Evolutionary conservation across 2,888 invertebrate genomes (phyloP).

Genomic region (Lasioglossum malachurum): DNA sequence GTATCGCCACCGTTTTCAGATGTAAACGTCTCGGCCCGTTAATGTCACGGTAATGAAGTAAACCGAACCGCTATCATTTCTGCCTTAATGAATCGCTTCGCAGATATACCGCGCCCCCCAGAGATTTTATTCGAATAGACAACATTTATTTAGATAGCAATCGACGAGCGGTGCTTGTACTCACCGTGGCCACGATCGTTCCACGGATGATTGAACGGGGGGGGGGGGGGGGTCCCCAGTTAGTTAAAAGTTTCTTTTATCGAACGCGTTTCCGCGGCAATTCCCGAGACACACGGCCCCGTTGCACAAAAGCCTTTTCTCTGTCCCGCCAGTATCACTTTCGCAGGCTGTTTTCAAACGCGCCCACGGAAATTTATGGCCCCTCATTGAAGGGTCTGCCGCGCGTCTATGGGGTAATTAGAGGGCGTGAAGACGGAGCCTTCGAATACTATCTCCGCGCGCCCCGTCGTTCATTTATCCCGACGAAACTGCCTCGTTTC

Average conservation of each 20-base stretch:
- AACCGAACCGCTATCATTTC: conserved; percentile 24
- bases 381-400: conserved; percentile 75
- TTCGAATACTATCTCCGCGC: conserved; percentile 76
- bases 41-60: conserved; percentile 53
- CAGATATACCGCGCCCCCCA: conserved; percentile 9
- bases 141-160: conserved; percentile 38
- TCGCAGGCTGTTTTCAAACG: conserved; percentile 76
- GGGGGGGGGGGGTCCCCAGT: neutral
- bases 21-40: conserved; percentile 49
- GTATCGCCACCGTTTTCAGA: conserved; percentile 54
- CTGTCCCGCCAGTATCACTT: conserved; percentile 70
- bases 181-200: conserved; percentile 14
- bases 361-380: conserved; percentile 77
- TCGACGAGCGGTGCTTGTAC: neutral
- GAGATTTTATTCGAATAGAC: conserved; percentile 23
- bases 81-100: conserved; percentile 31
- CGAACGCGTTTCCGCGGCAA: conserved; percentile 26
- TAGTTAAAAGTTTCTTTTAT: conserved; percentile 29
- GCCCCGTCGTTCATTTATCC: conserved; percentile 73
- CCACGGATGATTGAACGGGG: conserved; percentile 21
- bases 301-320: conserved; percentile 48
- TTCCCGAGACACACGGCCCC: conserved; percentile 38
- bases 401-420: conserved; percentile 83
- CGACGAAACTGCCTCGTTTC: conserved; percentile 69
- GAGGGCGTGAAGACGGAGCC: conserved; percentile 80